phyloP scores from a whole-genome alignment of 30 jellyfish, hydroid and myxozoan genomes.

The Phacellophora camtschatica region DNA sequence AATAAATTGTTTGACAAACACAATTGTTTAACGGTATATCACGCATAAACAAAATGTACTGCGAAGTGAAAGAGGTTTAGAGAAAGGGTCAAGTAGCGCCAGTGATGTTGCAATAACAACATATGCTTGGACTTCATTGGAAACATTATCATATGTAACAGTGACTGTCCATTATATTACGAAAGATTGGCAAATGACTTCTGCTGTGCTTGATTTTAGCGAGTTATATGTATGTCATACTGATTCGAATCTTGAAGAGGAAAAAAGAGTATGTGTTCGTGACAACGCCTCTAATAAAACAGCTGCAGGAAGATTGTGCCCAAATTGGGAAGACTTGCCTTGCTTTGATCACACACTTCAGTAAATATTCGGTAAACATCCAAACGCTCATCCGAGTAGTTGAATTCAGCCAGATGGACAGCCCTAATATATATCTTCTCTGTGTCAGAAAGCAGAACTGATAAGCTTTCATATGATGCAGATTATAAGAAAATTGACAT shows the following conservation, averaged over 20 bases:
- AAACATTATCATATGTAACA: constrained; percentile 53
- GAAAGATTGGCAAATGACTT: constrained; percentile 32
- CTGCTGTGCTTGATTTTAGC: constrained; percentile 46
- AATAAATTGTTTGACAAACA: too few species aligned
- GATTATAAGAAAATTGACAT: too few species aligned
- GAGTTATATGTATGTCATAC: constrained; percentile 31
- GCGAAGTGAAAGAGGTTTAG: constrained; percentile 22
- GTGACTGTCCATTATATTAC: constrained; percentile 50
- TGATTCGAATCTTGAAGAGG: constrained; percentile 52
- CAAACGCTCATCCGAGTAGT: too few species aligned
- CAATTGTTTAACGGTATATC: too few species aligned
- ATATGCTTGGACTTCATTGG: constrained; percentile 55
- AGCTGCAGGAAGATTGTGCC: constrained; percentile 54
- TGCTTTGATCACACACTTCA: constrained; percentile 51
- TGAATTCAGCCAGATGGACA: too few species aligned
- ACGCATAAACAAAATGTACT: constrained; percentile 32
- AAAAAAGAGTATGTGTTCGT: constrained; percentile 32
- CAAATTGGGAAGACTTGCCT: constrained; percentile 50
- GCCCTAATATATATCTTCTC: too few species aligned
- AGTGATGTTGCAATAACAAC: constrained; percentile 41
- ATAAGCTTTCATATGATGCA: too few species aligned
- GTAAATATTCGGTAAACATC: too few species aligned
- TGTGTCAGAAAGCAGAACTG: too few species aligned
- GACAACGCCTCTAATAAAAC: constrained; percentile 48
- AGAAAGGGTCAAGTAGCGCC: not conserved